phyloP scores from a whole-genome alignment of 2,113 vertebrate species.

The Todiramphus saurophagus region DNA sequence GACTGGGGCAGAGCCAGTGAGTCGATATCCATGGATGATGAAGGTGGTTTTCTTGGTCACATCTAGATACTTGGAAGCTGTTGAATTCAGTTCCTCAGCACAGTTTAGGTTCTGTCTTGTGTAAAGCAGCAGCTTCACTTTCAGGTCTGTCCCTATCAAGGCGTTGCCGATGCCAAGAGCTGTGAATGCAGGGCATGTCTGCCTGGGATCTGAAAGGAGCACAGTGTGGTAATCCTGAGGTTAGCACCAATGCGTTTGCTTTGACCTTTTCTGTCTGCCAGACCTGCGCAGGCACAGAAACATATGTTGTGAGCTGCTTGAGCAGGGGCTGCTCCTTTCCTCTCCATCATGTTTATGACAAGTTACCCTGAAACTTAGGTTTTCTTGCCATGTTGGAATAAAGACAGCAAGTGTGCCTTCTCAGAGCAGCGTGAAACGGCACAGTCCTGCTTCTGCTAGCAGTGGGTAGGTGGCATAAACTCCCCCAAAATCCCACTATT shows the following conservation, averaged over 20 bases:
- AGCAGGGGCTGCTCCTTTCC: neutral
- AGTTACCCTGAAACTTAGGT: neutral
- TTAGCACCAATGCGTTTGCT: neutral
- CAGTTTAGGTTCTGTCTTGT: conserved; percentile 80
- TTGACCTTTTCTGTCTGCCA: neutral
- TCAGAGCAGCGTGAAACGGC: neutral
- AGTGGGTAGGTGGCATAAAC: neutral
- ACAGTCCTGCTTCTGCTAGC: neutral
- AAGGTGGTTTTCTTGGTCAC: conserved; percentile 83
- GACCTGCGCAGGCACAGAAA: neutral
- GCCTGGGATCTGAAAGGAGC: conserved; percentile 71
- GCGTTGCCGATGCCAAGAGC: conserved; percentile 80
- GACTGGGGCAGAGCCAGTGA: conserved; percentile 84
- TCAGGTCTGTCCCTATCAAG: conserved; percentile 84
- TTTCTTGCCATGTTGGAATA: neutral
- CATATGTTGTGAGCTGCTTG: neutral
- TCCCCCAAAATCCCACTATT: neutral
- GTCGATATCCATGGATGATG: conserved; percentile 87
- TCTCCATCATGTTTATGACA: neutral
- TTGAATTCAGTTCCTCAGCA: conserved; percentile 72
- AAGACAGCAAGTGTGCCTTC: neutral
- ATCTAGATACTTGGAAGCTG: conserved; percentile 74
- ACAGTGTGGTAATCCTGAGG: neutral
- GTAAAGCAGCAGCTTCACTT: conserved; percentile 87
- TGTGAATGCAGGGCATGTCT: conserved; percentile 84